Evolutionary conservation across 1,140 invertebrate genomes (phyloP), one percentile per base, ranked within the genome.

Genomic region (Eumaeus atala): DNA sequence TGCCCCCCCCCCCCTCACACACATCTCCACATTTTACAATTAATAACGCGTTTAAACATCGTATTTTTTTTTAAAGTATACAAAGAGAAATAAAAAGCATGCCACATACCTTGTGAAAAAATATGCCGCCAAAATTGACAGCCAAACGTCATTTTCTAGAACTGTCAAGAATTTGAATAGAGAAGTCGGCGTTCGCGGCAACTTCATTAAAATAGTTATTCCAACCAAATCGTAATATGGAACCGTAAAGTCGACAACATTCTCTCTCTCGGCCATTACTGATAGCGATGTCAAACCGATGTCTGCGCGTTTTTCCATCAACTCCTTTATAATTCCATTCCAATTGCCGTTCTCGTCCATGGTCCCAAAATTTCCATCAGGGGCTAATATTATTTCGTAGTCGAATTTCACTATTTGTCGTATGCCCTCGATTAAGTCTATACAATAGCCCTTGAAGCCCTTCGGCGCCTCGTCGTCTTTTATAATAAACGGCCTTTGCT

Each of bases 151-250:
- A 59, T 94, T 94, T 79, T 99, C 97, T 53, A 99, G 86, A 5
- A 99, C 98, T 0, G 96, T 98, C 17, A 99, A 90, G 77, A 99
- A 99, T 88, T 98, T 98, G 84, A 99, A 98, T 5, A 99, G 89
- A 0, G 96, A 97, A 7, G 95, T 97, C 28, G 92, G 91, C 2
- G 87, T 89, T 65, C 93, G 92, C 0, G 94, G 92, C 67, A 95
- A 91, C 67, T 93, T 92, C 93, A 97, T 96, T 64, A 98, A 87
- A 63, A 98, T 98, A 0, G 95, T 96, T 16, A 97, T 95, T 0
- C 97, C 97, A 0, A 98, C 96, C 34, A 98, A 88, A 86, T 98
- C 97, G 74, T 98, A 98, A 73, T 97, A 98, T 0, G 97, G 96
- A 0, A 98, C 96, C 0, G 97, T 98, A 69, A 97, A 98, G 79